These are phyloP conservation scores for Choloepus didactylus DNA, from an alignment of 2,797 vertebrate species.

Conservation along the genomic window DNA sequence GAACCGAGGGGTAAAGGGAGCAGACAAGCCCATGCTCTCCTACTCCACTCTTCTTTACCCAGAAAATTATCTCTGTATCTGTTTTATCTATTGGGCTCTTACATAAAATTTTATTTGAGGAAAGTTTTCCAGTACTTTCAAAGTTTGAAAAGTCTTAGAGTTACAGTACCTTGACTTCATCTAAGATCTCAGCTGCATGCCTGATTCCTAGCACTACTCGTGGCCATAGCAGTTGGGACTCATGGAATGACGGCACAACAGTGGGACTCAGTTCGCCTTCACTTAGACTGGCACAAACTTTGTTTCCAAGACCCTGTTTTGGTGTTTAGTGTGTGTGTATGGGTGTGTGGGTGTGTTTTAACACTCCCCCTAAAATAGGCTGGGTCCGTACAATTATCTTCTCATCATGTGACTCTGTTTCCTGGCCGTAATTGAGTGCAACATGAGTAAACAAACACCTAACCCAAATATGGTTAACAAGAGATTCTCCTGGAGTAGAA, in stretches of 20 bases:
- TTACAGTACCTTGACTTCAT: not conserved
- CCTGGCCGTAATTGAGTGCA: not conserved
- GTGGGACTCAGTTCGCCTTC: not conserved
- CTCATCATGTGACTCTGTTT: not conserved
- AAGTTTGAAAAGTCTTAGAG: not conserved
- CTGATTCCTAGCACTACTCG: fast-evolving
- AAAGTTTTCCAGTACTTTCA: not conserved
- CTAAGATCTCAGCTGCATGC: no score
- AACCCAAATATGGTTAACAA: not conserved
- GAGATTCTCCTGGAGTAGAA: not conserved
- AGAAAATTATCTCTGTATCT: not conserved
- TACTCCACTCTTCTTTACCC: not conserved
- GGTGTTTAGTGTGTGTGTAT: not conserved
- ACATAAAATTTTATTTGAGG: not conserved
- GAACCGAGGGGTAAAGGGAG: not conserved
- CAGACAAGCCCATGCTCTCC: not conserved
- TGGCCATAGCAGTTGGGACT: not conserved
- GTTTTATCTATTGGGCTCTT: not conserved
- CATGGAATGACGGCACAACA: not conserved
- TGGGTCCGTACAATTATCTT: not conserved
- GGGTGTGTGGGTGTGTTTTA: not conserved
- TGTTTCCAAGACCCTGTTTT: not conserved
- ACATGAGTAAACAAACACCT: not conserved
- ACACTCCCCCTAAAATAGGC: not conserved
- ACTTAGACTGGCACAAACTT: not conserved